phyloP scores from a whole-genome alignment of 2,888 invertebrate species.

The Actias luna region DNA sequence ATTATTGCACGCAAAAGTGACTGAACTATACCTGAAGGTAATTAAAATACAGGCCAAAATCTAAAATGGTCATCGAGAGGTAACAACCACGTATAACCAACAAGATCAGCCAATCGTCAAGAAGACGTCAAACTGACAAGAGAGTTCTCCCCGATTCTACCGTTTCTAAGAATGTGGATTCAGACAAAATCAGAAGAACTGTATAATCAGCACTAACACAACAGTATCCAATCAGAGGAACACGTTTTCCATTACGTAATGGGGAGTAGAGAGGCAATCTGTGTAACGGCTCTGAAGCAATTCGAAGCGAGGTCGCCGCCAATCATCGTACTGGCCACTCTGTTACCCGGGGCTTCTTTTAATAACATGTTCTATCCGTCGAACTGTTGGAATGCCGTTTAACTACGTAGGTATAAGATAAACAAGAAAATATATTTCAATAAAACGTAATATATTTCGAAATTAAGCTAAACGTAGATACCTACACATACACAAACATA shows the following conservation, averaged over 20 bases:
- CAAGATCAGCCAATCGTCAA: too few relatives aligned
- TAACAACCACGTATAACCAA: too few relatives aligned
- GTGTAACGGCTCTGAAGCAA: not conserved
- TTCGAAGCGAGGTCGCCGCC: not conserved
- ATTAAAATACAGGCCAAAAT: too few relatives aligned
- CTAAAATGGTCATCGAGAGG: too few relatives aligned
- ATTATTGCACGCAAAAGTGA: too few relatives aligned
- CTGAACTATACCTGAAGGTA: too few relatives aligned
- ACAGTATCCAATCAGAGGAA: not conserved
- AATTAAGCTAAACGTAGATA: not conserved
- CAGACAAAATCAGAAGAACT: not conserved
- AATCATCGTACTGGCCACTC: not conserved
- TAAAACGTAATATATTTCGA: not conserved
- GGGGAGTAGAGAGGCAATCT: not conserved
- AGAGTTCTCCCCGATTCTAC: too few relatives aligned
- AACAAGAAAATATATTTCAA: not conserved
- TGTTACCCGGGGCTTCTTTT: not conserved
- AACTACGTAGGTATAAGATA: not conserved
- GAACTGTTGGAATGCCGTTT: not conserved
- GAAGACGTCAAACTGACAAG: too few relatives aligned
- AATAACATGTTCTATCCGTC: not conserved
- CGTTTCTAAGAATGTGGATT: not conserved
- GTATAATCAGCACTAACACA: not conserved
- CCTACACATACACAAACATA: not conserved
- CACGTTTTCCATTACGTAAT: constrained; percentile 3